Evolutionary conservation across 2,888 invertebrate genomes (phyloP).

Genomic region (Desoria tigrina): DNA sequence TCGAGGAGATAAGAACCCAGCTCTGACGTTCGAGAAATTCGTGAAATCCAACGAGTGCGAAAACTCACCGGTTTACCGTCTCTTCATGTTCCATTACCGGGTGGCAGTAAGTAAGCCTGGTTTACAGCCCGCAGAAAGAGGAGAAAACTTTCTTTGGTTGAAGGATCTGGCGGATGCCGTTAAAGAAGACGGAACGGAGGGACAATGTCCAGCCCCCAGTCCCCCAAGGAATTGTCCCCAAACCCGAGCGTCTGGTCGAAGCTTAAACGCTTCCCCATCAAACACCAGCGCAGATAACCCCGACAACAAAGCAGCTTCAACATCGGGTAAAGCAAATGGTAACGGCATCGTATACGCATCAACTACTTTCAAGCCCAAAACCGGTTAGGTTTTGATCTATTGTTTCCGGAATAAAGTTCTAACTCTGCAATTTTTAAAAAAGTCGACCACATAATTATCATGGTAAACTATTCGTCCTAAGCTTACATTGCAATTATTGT

Average conservation of each 20-base stretch:
- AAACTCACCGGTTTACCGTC: neutral
- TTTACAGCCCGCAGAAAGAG: neutral
- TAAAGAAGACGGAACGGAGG: neutral
- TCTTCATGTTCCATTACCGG: neutral
- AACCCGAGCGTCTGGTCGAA: neutral
- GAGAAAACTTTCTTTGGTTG: neutral
- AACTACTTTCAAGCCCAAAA: no score
- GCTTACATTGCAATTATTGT: no score
- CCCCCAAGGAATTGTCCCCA: neutral
- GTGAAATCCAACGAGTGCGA: neutral
- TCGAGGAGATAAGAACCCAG: no score
- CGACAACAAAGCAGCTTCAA: no score
- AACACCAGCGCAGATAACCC: neutral
- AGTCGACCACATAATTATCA: no score
- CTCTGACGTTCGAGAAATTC: conserved; percentile 1
- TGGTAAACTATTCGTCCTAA: no score
- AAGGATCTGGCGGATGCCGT: neutral
- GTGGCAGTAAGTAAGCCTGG: neutral
- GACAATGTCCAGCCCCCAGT: neutral
- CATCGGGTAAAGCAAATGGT: no score
- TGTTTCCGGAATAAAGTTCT: no score
- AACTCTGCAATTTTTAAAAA: no score
- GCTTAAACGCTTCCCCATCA: neutral
- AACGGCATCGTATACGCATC: no score
- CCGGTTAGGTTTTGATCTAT: no score